Conservation (phyloP, 2,113 vertebrate species). For the Lepisosteus oculatus region DNA sequence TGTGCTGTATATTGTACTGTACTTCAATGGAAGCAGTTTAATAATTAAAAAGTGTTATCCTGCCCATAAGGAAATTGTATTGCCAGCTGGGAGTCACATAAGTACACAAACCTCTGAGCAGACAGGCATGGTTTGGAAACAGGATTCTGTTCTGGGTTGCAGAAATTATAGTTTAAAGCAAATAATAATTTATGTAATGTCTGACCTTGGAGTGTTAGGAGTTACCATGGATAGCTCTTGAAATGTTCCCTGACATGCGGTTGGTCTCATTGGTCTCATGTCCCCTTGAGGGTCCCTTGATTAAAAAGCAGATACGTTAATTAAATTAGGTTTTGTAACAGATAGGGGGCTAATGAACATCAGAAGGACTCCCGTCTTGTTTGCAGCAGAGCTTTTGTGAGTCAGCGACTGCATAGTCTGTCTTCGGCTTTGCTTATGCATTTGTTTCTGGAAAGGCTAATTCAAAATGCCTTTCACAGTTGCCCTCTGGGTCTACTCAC, state of each 20-base stretch:
- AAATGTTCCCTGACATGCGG: slow-evolving; percentile 59
- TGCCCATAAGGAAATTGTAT: neutral
- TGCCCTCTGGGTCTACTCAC: too few species aligned
- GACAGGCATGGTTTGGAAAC: neutral
- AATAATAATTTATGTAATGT: slow-evolving; percentile 49
- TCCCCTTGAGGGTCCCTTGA: slow-evolving; percentile 51
- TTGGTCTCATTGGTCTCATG: slow-evolving; percentile 53
- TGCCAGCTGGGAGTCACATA: neutral
- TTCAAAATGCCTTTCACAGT: neutral
- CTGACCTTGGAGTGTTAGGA: slow-evolving; percentile 59
- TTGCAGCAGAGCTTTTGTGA: slow-evolving; percentile 42
- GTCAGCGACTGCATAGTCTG: neutral
- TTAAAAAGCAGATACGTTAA: slow-evolving; percentile 60
- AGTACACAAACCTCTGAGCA: neutral
- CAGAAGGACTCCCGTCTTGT: slow-evolving; percentile 39
- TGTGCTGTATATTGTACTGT: too few species aligned
- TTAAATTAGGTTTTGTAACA: slow-evolving; percentile 58
- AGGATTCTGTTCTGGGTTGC: neutral
- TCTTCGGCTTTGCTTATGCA: neutral
- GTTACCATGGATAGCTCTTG: slow-evolving; percentile 47
- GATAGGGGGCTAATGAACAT: slow-evolving; percentile 55
- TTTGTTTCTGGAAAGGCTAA: neutral
- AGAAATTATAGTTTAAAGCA: too few species aligned
- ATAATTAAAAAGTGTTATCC: too few species aligned
- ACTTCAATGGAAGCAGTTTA: too few species aligned